Conservation (phyloP, 1,140 invertebrate species). For the Zaprionus gabonicus region DNA sequence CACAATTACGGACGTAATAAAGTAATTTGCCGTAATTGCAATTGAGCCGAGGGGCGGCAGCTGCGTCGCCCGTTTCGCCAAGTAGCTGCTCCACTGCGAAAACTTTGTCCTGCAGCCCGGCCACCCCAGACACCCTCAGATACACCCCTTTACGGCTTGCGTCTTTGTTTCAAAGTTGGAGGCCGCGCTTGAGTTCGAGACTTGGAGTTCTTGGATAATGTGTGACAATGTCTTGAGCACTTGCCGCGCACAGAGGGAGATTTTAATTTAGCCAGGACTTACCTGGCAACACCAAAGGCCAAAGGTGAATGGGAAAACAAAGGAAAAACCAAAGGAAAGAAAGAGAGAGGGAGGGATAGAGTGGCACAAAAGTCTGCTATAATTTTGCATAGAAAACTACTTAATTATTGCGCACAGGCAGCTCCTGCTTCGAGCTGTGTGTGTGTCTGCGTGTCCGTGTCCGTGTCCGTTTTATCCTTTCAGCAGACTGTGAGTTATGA, state of each 20-base stretch:
- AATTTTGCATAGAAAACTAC: constrained; percentile 77
- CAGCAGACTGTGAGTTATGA: constrained; percentile 74
- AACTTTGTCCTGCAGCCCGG: constrained; percentile 46
- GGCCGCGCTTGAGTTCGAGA: constrained; percentile 2
- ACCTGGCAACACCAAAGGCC: constrained; percentile 27
- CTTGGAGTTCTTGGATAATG: constrained; percentile 48
- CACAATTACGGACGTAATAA: constrained; percentile 84
- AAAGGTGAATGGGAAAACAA: not conserved
- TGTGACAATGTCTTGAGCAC: constrained; percentile 77
- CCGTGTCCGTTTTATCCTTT: constrained; percentile 60
- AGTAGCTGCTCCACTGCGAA: constrained; percentile 35
- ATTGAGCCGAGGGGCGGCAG: constrained; percentile 68
- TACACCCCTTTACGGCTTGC: constrained; percentile 16
- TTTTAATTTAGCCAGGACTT: constrained; percentile 70
- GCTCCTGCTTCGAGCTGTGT: not conserved
- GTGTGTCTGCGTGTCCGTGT: constrained; percentile 4
- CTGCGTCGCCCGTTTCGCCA: constrained; percentile 22
- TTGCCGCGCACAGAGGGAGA: constrained; percentile 73
- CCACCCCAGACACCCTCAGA: not conserved
- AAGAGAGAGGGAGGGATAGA: not conserved
- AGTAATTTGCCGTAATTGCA: constrained; percentile 84
- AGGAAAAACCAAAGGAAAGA: constrained; percentile 17
- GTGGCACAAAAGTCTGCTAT: constrained; percentile 47
- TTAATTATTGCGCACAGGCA: constrained; percentile 65
- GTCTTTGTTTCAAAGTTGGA: constrained; percentile 63